phyloP scores from a whole-genome alignment of 2,797 vertebrate genomes.

The Hephaestus fuliginosus region DNA sequence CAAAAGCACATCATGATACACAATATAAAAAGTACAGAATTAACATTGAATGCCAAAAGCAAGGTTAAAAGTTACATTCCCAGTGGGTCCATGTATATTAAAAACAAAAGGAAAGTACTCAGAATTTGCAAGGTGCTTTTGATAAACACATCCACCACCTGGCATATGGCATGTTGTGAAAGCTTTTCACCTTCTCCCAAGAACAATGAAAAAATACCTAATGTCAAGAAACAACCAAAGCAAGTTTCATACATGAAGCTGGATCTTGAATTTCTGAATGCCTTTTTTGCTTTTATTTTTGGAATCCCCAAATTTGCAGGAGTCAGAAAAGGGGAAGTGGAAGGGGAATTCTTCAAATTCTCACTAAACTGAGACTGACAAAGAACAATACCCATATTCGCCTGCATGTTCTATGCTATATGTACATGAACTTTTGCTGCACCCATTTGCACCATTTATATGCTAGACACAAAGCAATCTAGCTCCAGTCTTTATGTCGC shows the following conservation, averaged over 20 bases:
- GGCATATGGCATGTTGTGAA: slow-evolving; percentile 16
- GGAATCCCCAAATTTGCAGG: background rate
- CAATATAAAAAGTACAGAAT: background rate
- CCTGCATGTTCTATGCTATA: slow-evolving; percentile 13
- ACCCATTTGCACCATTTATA: background rate
- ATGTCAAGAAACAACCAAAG: background rate
- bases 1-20: slow-evolving; percentile 2
- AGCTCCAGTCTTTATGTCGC: slow-evolving; percentile 29
- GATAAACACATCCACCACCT: slow-evolving; percentile 28
- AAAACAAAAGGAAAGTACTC: background rate
- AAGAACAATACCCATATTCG: slow-evolving; percentile 1
- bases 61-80: slow-evolving; percentile 20
- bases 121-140: slow-evolving; percentile 29
- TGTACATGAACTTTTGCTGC: slow-evolving; percentile 13
- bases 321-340: background rate
- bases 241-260: background rate
- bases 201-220: slow-evolving; percentile 8
- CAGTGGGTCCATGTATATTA: background rate
- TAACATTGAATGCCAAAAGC: slow-evolving; percentile 11
- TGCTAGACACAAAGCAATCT: slow-evolving; percentile 27
- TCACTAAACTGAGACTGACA: slow-evolving; percentile 8
- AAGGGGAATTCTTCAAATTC: background rate
- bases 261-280: background rate
- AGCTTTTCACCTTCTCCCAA: slow-evolving; percentile 4
- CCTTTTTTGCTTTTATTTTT: background rate